Base-by-base conservation (phyloP, 2,797 vertebrate genomes). In the Limosa lapponica region DNA sequence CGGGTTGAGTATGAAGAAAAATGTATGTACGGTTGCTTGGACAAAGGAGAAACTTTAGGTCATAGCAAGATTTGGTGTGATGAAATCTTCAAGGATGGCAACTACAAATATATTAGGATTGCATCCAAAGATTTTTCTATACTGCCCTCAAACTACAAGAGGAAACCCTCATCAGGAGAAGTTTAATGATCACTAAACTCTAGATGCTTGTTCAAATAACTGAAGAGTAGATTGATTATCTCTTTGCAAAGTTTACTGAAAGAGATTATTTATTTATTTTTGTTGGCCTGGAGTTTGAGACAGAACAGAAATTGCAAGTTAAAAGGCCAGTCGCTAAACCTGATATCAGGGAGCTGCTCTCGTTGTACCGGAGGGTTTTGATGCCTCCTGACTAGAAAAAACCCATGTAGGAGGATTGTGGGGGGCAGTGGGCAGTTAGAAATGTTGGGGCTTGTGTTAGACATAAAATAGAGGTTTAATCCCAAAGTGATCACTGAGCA, bases 171-270 rank as follows among this genome's bases (percentile, higher is more conserved):
- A 16, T 34, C 78, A 82, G 66, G n/a, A 65, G 41, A 24, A 80
- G 39, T 51, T 67, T 75, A 84, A 54, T 79, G 71, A 66, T 83
- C 0, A 5, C 27, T 71, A 15, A 92, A 89, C 36, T 86, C 74
- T 22, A 52, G 36, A 77, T 82, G 58, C 71, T 65, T 92, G 70
- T 90, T 94, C 94, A 95, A 66, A 61, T 89, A 80, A 41, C 77
- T 43, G 82, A 64, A 79, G 62, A 25, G 62, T 23, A 61, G 80
- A 70, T 83, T 90, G 66, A 62, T 55, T 78, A 52, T 28, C n/a
- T 78, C 86, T 92, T 78, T 82, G 81, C 69, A 92, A 80, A 90
- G 73, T 89, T 93, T 92, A 82, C 67, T 25, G 22, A 67, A 87
- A 87, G 72, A 46, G 37, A 34, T 39, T 67, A 48, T 48, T 49